These are phyloP conservation scores for Oncorhynchus nerka DNA, from an alignment of 2,113 vertebrate species.

Conservation along the genomic window DNA sequence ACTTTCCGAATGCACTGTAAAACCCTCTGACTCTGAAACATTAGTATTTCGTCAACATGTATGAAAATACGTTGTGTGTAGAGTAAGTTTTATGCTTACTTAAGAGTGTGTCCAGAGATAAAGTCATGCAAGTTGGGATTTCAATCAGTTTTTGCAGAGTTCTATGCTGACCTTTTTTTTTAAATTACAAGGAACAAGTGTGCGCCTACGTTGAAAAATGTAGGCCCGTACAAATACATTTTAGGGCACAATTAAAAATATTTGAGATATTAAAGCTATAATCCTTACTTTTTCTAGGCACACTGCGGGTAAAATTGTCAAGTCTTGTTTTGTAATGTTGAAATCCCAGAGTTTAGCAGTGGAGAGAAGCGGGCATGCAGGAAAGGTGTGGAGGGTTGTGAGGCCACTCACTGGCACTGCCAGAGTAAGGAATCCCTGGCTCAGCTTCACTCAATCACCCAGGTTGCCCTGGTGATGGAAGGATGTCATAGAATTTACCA, in stretches of 20 bases:
- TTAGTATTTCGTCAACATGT: no score
- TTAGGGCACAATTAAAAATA: no score
- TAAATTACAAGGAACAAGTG: no score
- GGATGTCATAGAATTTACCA: constrained; percentile 11
- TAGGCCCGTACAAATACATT: no score
- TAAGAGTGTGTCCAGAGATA: background rate
- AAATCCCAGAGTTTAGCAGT: constrained; percentile 4
- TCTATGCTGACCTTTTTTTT: no score
- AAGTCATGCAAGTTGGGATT: constrained; percentile 17
- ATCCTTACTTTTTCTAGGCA: no score
- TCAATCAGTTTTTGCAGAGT: background rate
- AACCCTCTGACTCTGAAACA: no score
- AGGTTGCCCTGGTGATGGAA: constrained; percentile 14
- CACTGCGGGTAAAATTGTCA: no score
- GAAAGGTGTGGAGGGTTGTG: constrained; percentile 41
- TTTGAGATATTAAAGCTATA: no score
- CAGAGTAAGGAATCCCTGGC: constrained; percentile 13
- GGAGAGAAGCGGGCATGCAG: constrained; percentile 22
- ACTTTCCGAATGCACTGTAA: no score
- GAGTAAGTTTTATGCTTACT: background rate
- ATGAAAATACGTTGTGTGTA: no score
- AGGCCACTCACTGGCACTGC: constrained; percentile 8
- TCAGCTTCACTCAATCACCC: constrained; percentile 20
- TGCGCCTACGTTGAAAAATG: no score
- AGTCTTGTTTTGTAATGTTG: constrained; percentile 42